Base-by-base conservation (phyloP, 2,888 invertebrate genomes). In the Drosophila kanekoi region DNA sequence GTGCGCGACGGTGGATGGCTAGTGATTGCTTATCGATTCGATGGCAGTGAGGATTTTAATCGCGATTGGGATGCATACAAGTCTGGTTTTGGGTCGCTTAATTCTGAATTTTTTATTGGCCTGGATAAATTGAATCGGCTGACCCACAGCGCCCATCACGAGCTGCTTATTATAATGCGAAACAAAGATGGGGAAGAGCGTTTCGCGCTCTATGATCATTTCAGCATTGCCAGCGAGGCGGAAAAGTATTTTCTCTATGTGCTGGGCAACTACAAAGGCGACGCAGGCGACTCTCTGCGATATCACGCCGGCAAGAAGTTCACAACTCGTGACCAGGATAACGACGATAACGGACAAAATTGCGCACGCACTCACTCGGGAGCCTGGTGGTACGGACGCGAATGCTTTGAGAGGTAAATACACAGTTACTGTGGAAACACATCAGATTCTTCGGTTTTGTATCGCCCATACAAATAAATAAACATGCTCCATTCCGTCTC, bases 241-340 rank as follows among this genome's bases (percentile, higher is more conserved):
- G 79, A 82, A 16, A 80, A 82, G 38, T 87, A 88, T 54, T 0
- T 47, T 0, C 65, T 87, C 0, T 69, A 84, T 23, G 65, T 77
- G 2, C 63, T 87, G 16, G 88, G 81, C 0, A 0, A 59, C 14
- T 87, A 84, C 37, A 44, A 1, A 1, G 87, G 87, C 1, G 79
- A 85, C 43, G 79, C 89, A 0, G 79, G 74, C 5, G 82, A 87
- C 38, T 74, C 87, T 0, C 20, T 87, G 56, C 71, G 75, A 3
- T 74, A 77, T 37, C 87, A 87, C 52, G 47, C 69, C 5, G 84
- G 81, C 57, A 85, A 74, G 16, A 88, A 84, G 53, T 88, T 87
- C 32, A 88, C 87, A 28, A 87, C 87, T 16, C 70, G 1, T 11
- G 89, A 89, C 35, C 81, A 83, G 60, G 87, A 89, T 35, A 89